Evolutionary conservation across 2,113 vertebrate species (phyloP), one percentile per base, ranked within the genome.

Genomic region (Archilochus colubris): DNA sequence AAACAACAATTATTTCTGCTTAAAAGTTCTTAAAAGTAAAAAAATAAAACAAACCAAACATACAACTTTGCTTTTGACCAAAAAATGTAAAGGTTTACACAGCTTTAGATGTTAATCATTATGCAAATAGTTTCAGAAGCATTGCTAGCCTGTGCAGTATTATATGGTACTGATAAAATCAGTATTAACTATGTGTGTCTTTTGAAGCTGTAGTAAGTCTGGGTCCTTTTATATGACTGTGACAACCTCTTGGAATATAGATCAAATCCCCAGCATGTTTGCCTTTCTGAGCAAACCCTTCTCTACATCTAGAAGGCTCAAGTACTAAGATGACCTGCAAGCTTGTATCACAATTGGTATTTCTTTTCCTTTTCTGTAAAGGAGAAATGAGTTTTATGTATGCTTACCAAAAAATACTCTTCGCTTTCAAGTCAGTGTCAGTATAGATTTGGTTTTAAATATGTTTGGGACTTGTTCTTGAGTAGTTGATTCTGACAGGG

Each of bases 231-330:
- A 90, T 96, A 96, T 93, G 89, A 88, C 95, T 96, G 88, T 93
- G 92, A 95, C 97, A 97, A 89, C 93, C 89, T 95, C 94, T 89
- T 89, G 95, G 95, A 97, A 94, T 97, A 92, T 44, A 96, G 96
- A 95, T 96, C 88, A 97, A 97, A 97, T 94, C 95, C 94, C 33
- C 84, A 94, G 78, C 95, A 93, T 97, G 96, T 96, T 97, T 97
- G 96, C 46, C 87, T 97, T 97, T 96, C 96, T 95, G 93, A 92
- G 92, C 75, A 95, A 97, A 88, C 94, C 67, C 62, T 94, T 96
- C 94, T 96, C 77, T 93, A 89, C 80, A 54, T 95, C 62, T 85
- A 91, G 88, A 88, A 96, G 84, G 85, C 91, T 96, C 88, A 84
- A 94, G n/a, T 83, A 90, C 61, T 75, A 55, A 94, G 91, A 73